A percentile compares a stretch with the other conserved stretches of the same genome.
These are phyloP conservation scores for Craterocephalus amniculus DNA, from an alignment of 2,797 vertebrate species.

Conservation along the genomic window DNA sequence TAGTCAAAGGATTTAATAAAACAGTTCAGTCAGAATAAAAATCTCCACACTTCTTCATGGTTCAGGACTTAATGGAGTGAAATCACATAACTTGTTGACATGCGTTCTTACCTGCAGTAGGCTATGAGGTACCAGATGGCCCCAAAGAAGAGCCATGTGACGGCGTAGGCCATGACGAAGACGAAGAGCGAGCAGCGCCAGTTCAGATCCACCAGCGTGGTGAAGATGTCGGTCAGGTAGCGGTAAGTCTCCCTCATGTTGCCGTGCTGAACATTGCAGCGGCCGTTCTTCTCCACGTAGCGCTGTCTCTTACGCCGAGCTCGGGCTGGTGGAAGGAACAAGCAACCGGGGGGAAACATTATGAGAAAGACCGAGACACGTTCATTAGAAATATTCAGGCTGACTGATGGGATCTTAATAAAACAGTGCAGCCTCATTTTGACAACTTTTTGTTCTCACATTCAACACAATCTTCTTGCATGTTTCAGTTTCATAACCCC, in stretches of 20 bases:
- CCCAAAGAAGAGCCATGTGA: slow-evolving; percentile 98
- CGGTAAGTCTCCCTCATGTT: slow-evolving; percentile 95
- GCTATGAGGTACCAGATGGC: slow-evolving; percentile 99
- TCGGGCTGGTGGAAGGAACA: slow-evolving; percentile 58
- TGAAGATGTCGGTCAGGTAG: slow-evolving; percentile 98
- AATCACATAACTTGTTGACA: background rate
- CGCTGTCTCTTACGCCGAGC: slow-evolving; percentile 87
- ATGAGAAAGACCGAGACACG: background rate
- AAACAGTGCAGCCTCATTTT: background rate
- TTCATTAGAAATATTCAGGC: background rate
- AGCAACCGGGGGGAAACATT: background rate
- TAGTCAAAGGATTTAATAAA: background rate
- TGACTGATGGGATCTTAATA: background rate
- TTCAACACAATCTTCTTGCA: background rate
- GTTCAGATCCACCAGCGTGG: slow-evolving; percentile 96
- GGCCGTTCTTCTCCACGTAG: slow-evolving; percentile 96
- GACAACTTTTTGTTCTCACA: background rate
- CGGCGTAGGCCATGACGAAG: slow-evolving; percentile 95
- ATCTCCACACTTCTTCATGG: background rate
- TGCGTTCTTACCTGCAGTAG: slow-evolving; percentile 85
- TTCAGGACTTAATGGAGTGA: background rate
- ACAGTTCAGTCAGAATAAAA: background rate
- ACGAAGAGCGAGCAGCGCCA: slow-evolving; percentile 97
- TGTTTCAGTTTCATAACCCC: background rate
- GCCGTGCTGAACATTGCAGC: slow-evolving; percentile 95